phyloP scores from a whole-genome alignment of 2,888 invertebrate species.

The Chrysolina haemoptera region DNA sequence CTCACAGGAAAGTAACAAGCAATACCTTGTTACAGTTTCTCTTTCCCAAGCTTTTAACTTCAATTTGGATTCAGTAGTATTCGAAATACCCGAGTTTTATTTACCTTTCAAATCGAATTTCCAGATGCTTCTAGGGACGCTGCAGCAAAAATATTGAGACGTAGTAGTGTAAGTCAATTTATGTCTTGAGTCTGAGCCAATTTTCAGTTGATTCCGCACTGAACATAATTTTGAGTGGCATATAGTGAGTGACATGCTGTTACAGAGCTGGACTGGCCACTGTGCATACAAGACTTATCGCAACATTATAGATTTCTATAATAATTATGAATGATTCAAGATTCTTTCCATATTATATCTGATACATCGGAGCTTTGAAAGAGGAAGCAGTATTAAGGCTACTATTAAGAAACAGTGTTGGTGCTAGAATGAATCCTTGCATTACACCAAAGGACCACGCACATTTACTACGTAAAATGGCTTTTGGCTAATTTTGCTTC shows the following conservation, averaged over 20 bases:
- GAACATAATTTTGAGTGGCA: slow-evolving; percentile 82
- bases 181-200: slow-evolving; percentile 72
- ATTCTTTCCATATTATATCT: no score
- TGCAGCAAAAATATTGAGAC: slow-evolving; percentile 54
- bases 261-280: slow-evolving; percentile 71
- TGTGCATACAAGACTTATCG: slow-evolving; percentile 78
- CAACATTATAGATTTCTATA: no score
- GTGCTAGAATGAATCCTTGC: no score
- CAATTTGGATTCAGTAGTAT: slow-evolving; percentile 36
- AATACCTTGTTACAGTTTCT: neutral
- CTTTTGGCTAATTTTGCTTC: no score
- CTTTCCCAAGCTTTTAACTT: slow-evolving; percentile 39
- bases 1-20: neutral
- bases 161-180: slow-evolving; percentile 58
- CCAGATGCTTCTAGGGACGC: slow-evolving; percentile 45
- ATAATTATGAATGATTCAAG: no score
- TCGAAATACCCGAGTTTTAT: slow-evolving; percentile 38
- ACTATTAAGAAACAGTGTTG: no score
- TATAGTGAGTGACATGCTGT: slow-evolving; percentile 69
- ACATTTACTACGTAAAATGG: no score
- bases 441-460: no score
- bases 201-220: slow-evolving; percentile 89
- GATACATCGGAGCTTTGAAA: no score
- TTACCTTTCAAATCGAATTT: slow-evolving; percentile 49
- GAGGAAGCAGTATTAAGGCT: no score